Evolutionary conservation across 2,113 vertebrate genomes (phyloP).

Genomic region (Pyxicephalus adspersus): DNA sequence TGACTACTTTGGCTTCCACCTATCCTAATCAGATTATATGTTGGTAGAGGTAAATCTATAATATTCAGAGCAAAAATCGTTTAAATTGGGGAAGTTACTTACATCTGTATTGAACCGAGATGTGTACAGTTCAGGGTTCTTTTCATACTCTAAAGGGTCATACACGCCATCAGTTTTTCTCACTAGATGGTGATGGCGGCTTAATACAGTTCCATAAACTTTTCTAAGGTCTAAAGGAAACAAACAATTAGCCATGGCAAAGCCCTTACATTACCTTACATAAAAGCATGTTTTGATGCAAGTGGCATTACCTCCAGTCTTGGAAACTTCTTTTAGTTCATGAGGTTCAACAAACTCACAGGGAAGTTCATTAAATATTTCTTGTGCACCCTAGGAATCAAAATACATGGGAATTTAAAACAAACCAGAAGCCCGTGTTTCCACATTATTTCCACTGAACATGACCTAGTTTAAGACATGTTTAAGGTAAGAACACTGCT

Average conservation of each 20-base stretch:
- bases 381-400: slow-evolving; percentile 88
- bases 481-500: no score
- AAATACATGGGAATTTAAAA: not conserved
- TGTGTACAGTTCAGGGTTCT: slow-evolving; percentile 88
- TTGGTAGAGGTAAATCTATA: no score
- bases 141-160: slow-evolving; percentile 90
- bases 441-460: no score
- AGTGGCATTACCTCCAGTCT: slow-evolving; percentile 81
- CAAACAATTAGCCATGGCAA: slow-evolving; percentile 13
- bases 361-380: slow-evolving; percentile 91
- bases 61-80: no score
- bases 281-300: not conserved
- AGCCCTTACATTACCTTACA: not conserved
- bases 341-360: slow-evolving; percentile 95
- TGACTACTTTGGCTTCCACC: no score
- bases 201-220: slow-evolving; percentile 93
- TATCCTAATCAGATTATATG: no score
- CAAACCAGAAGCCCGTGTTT: no score
- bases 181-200: slow-evolving; percentile 93
- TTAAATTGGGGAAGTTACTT: slow-evolving; percentile 62
- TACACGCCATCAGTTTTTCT: slow-evolving; percentile 88
- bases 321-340: slow-evolving; percentile 88
- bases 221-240: slow-evolving; percentile 82
- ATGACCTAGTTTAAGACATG: no score
- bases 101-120: slow-evolving; percentile 91